Evolutionary conservation across 2,113 vertebrate species (phyloP), one percentile per base, ranked within the genome.

Genomic region (Salvator merianae): DNA sequence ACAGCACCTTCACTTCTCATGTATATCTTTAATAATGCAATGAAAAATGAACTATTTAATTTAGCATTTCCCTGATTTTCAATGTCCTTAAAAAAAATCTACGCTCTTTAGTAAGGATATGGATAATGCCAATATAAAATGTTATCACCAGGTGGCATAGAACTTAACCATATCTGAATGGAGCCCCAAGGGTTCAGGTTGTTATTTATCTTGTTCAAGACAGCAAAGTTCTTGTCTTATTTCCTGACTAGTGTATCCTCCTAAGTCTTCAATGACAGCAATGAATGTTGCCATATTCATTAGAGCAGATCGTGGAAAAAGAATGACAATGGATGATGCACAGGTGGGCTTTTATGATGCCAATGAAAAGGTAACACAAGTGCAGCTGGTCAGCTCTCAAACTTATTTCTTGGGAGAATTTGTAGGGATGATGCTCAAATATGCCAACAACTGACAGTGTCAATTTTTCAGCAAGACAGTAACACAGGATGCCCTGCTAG

Each of bases 11-110:
- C 68, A 74, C 90, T 92, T 93, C 89, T 84, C 72, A 34, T 76
- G 72, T 79, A 88, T 90, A 91, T 88, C 70, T n/a, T n/a, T 88
- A 66, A 88, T 92, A 90, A 93, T 93, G 73, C 86, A 69, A n/a
- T 80, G 47, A 90, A 92, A 92, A 26, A 22, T 78, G 8, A 86
- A 86, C 34, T 0, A 1, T 16, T 88, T 91, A 88, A 91, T 91
- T 86, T 86, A 82, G 40, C 84, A 87, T 20, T 14, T 65, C 90
- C 70, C 36, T 4, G 30, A 74, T 91, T 71, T 77, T 93, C 79
- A 86, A 63, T 89, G 63, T 43, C 84, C 38, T 78, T 85, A 79
- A 77, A 71, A 77, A 71, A 79, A 82, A 88, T 80, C n/a, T 0
- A 1, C 80, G 2, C 80, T 78, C 69, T 84, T 81, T 88, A 87